A percentile compares a stretch with the other conserved stretches of the same genome.
These are phyloP conservation scores for Alloplasta piceator DNA, from an alignment of 2,888 invertebrate species.

Conservation along the genomic window DNA sequence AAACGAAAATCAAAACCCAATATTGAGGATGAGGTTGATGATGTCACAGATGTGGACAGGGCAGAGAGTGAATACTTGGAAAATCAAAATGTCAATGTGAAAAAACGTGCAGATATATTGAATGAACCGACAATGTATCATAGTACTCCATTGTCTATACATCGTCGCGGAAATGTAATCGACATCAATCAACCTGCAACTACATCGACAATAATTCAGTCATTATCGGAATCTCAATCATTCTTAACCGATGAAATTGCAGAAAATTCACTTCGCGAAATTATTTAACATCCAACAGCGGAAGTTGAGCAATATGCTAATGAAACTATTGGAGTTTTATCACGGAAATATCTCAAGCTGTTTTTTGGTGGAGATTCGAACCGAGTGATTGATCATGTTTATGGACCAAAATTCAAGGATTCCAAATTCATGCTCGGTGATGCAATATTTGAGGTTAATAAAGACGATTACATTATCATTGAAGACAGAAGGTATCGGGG, in stretches of 20 bases:
- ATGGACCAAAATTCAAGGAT: background rate
- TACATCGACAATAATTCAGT: background rate
- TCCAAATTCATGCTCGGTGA: conserved; percentile 5
- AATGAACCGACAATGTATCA: background rate
- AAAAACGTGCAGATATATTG: background rate
- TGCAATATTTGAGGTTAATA: too few relatives aligned
- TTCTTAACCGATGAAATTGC: too few relatives aligned
- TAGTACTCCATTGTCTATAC: background rate
- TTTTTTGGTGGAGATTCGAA: background rate
- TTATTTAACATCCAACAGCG: background rate
- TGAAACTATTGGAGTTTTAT: background rate
- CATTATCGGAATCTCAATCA: background rate
- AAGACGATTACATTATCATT: too few relatives aligned
- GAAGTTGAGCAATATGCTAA: background rate
- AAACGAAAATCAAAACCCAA: background rate
- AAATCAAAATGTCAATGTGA: background rate
- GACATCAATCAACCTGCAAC: background rate
- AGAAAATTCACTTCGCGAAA: background rate
- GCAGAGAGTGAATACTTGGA: too few relatives aligned
- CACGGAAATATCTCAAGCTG: background rate
- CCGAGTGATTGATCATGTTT: background rate
- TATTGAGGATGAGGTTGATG: background rate
- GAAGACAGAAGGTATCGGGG: too few relatives aligned
- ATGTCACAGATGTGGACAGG: too few relatives aligned
- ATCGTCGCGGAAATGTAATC: background rate